phyloP scores from a whole-genome alignment of 1,140 invertebrate genomes.

The Phymorhynchus buccinoides region DNA sequence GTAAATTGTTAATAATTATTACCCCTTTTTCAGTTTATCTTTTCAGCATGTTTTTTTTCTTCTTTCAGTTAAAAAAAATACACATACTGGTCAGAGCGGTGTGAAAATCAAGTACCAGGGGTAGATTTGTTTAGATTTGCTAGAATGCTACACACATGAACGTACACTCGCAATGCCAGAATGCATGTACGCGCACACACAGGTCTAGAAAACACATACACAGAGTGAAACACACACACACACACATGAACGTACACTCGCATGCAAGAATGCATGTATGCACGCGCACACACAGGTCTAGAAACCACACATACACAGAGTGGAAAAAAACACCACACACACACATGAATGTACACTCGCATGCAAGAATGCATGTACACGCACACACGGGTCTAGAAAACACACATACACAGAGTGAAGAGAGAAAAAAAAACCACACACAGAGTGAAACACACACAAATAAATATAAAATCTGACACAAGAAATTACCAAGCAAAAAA shows the following conservation, averaged over 20 bases:
- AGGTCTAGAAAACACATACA: too few species aligned
- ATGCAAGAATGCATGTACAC: not conserved
- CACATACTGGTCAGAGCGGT: too few species aligned
- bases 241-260: not conserved
- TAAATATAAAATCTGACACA: too few species aligned
- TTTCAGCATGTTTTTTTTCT: too few species aligned
- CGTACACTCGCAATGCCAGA: not conserved
- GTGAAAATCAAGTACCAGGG: too few species aligned
- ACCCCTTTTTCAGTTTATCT: too few species aligned
- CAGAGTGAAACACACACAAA: too few species aligned
- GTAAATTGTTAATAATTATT: not conserved
- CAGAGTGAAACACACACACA: constrained; percentile 8
- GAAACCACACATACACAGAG: not conserved
- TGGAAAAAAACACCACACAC: not conserved
- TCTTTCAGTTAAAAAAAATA: too few species aligned
- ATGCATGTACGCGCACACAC: not conserved
- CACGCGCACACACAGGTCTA: not conserved
- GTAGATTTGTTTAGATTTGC: too few species aligned
- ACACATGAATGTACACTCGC: not conserved
- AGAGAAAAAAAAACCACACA: too few species aligned
- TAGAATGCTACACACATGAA: too few species aligned
- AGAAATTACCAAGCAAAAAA: too few species aligned
- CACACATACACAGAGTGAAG: not conserved
- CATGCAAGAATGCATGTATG: not conserved
- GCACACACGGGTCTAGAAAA: not conserved